Evolutionary conservation across 2,113 vertebrate genomes (phyloP).

Genomic region (Heterocephalus glaber): DNA sequence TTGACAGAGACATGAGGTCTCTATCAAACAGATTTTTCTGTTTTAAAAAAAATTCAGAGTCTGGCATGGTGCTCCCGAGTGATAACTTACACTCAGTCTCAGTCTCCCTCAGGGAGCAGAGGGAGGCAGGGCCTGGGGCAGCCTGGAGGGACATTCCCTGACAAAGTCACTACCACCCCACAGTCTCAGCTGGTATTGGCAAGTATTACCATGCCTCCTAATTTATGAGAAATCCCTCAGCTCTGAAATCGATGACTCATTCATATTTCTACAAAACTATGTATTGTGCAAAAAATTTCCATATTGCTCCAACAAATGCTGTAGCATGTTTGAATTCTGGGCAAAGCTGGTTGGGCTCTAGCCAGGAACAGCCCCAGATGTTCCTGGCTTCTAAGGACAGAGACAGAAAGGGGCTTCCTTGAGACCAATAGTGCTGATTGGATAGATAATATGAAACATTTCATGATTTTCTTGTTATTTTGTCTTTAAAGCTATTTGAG

Average conservation of each 20-base stretch:
- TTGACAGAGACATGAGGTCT: neutral
- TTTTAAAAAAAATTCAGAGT: neutral
- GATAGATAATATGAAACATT: neutral
- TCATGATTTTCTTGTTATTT: neutral
- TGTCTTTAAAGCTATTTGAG: neutral
- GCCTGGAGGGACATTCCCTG: too few species aligned
- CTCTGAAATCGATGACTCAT: neutral
- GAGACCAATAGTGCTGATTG: neutral
- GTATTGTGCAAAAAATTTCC: neutral
- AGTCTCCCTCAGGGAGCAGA: neutral
- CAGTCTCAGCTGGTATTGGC: neutral
- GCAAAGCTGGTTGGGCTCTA: accelerated
- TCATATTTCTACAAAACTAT: neutral
- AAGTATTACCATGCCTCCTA: neutral
- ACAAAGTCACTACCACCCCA: too few species aligned
- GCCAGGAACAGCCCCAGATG: neutral
- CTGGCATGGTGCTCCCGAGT: too few species aligned
- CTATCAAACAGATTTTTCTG: neutral
- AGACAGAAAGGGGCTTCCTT: neutral
- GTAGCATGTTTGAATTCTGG: neutral
- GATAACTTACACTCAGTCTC: too few species aligned
- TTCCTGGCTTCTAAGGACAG: neutral
- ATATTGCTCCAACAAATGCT: too few species aligned
- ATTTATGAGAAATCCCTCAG: neutral
- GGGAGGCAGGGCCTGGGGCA: neutral